These are phyloP conservation scores for Drosophila limbata DNA, from an alignment of 2,888 invertebrate genomes.

Conservation along the genomic window DNA sequence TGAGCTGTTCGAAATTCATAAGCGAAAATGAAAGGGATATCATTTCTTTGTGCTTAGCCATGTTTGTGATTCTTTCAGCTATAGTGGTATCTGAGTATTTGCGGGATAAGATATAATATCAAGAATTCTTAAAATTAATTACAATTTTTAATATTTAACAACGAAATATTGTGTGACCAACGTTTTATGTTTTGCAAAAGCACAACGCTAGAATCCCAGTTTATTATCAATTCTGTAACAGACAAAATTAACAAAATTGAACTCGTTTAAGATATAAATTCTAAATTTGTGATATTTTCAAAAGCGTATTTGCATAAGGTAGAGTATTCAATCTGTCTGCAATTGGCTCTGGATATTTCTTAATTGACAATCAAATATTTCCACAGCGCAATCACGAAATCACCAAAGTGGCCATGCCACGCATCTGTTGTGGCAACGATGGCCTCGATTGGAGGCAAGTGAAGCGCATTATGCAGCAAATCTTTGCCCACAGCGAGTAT, in stretches of 20 bases:
- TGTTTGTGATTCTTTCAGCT: not conserved
- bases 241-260: not conserved
- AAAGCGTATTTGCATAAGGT: not conserved
- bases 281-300: not conserved
- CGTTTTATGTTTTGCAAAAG: no score
- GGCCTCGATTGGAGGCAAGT: constrained; percentile 87
- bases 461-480: constrained; percentile 74
- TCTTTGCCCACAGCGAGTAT: constrained; percentile 75
- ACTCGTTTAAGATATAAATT: not conserved
- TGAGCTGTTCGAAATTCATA: constrained; percentile 14
- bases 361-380: not conserved
- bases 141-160: not conserved
- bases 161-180: no score
- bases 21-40: constrained; percentile 12
- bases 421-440: constrained; percentile 89
- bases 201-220: no score
- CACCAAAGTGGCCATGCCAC: constrained; percentile 87
- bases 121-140: not conserved
- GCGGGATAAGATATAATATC: not conserved
- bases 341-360: not conserved
- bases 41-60: not conserved
- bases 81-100: constrained; percentile 6
- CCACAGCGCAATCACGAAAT: constrained; percentile 85
- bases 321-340: not conserved
- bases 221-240: not conserved